Evolutionary conservation across 2,888 invertebrate species (phyloP).

Genomic region (Ichneumoninae sp.): DNA sequence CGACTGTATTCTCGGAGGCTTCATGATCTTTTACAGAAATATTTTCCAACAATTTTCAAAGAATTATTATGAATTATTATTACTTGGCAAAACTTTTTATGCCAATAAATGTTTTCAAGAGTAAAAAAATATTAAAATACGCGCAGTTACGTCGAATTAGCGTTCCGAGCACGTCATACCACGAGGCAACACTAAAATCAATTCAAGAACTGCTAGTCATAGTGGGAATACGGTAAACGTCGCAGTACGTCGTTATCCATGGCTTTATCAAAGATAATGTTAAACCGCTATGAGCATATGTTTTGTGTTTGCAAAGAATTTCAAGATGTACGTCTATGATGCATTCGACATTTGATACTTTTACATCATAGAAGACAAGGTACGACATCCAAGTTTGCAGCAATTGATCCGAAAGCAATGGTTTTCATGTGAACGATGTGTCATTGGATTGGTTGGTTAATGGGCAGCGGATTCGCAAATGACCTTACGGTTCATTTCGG

Average conservation of each 20-base stretch:
- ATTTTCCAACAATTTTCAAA: neutral
- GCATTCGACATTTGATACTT: neutral
- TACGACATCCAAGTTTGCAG: too few species aligned
- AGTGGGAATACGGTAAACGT: neutral
- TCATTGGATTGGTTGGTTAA: neutral
- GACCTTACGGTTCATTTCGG: neutral
- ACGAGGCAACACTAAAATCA: neutral
- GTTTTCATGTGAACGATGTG: conserved; percentile 1
- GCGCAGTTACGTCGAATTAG: neutral
- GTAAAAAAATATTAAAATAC: neutral
- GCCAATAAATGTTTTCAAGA: neutral
- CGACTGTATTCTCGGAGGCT: conserved; percentile 84
- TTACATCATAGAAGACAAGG: neutral
- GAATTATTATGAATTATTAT: too few species aligned
- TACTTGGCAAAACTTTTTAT: neutral
- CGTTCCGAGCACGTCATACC: neutral
- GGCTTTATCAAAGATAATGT: neutral
- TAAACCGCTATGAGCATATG: neutral
- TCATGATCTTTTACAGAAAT: conserved; percentile 64
- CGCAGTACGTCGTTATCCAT: neutral
- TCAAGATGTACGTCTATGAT: neutral
- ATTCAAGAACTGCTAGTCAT: conserved; percentile 14
- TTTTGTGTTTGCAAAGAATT: neutral
- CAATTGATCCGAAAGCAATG: neutral
- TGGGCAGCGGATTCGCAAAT: neutral